Evolutionary conservation across 2,797 vertebrate genomes (phyloP).

Genomic region (Buphagus erythrorhynchus): DNA sequence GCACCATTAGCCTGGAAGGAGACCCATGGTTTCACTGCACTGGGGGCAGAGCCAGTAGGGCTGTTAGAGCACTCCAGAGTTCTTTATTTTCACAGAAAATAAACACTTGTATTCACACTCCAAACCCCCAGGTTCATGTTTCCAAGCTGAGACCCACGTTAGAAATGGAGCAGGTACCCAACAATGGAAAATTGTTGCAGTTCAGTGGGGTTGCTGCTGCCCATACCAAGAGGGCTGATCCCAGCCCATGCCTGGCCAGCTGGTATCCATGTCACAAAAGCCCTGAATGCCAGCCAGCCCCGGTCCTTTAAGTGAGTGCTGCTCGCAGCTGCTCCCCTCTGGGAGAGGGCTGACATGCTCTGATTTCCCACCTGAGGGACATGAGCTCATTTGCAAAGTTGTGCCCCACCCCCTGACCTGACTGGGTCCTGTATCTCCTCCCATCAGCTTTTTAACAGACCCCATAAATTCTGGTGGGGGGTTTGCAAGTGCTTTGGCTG

Average conservation of each 20-base stretch:
- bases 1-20: neutral
- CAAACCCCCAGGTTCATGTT: neutral
- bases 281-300: neutral
- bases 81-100: constrained; percentile 59
- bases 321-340: neutral
- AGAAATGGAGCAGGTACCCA: neutral
- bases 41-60: constrained; percentile 10
- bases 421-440: neutral
- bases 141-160: neutral
- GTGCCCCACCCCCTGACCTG: accelerated
- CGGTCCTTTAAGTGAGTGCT: neutral
- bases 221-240: accelerated
- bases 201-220: neutral
- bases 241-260: neutral
- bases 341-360: neutral
- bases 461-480: neutral
- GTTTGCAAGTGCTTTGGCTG: neutral
- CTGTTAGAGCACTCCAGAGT: neutral
- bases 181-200: neutral
- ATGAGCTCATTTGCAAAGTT: neutral
- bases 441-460: neutral
- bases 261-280: neutral
- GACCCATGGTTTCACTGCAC: neutral
- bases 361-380: neutral
- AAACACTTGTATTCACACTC: constrained; percentile 11